Percentiles rank a stretch among this genome's conserved stretches.
These are phyloP conservation scores for Drosophila miranda DNA, from an alignment of 1,140 invertebrate genomes.

Conservation along the genomic window DNA sequence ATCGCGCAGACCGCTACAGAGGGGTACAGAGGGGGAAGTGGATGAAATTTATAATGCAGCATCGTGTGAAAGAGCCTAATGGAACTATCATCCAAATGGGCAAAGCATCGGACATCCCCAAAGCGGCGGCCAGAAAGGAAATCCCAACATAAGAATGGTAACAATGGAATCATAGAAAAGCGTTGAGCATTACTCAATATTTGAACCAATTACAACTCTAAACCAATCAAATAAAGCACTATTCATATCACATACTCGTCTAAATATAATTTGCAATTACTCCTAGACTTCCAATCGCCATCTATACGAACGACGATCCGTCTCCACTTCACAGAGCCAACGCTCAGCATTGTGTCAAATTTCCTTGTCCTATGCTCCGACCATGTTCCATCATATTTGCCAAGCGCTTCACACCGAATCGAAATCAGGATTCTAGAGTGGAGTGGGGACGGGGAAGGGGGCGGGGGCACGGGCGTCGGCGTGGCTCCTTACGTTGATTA, in stretches of 20 bases:
- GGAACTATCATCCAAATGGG: constrained; percentile 46
- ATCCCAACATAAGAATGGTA: no score
- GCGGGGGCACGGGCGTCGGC: no score
- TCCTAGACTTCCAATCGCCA: not conserved
- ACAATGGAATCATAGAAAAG: no score
- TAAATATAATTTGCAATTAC: no score
- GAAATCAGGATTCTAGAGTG: constrained; percentile 29
- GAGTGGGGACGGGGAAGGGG: not conserved
- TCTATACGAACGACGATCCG: not conserved
- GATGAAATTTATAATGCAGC: constrained; percentile 74
- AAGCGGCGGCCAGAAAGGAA: no score
- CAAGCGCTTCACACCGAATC: constrained; percentile 64
- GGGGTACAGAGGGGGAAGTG: constrained; percentile 24
- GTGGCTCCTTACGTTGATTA: constrained; percentile 58
- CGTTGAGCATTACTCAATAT: no score
- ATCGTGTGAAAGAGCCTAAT: constrained; percentile 40
- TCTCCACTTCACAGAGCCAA: constrained; percentile 4
- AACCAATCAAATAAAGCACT: no score
- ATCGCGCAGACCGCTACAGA: not conserved
- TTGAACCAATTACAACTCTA: no score
- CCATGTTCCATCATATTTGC: constrained; percentile 55
- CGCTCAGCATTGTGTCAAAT: constrained; percentile 9
- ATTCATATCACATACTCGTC: no score
- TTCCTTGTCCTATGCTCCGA: constrained; percentile 10
- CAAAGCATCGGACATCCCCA: constrained; percentile 31